Evolutionary conservation across 2,113 vertebrate genomes (phyloP).

Genomic region (Melanotaenia duboulayi): DNA sequence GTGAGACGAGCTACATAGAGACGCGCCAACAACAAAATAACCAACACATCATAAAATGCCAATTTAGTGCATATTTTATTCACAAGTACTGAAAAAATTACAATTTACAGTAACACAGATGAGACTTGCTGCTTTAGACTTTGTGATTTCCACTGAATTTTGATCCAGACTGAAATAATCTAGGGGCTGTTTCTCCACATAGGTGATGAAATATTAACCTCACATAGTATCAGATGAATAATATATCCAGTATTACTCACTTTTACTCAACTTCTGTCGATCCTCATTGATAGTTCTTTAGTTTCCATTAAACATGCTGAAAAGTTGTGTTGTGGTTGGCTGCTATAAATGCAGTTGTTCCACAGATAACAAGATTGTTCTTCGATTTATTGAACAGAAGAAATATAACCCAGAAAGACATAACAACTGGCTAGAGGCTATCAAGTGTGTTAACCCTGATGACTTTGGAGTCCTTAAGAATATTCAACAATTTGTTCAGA

Average conservation of each 20-base stretch:
- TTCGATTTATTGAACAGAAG: too few relatives aligned
- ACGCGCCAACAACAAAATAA: conserved; percentile 27
- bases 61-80: conserved; percentile 45
- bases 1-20: conserved; percentile 6
- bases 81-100: conserved; percentile 1
- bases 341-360: too few relatives aligned
- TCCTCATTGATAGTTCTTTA: too few relatives aligned
- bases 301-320: too few relatives aligned
- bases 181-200: conserved; percentile 39
- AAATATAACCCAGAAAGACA: too few relatives aligned
- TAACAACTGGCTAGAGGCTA: too few relatives aligned
- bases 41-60: conserved; percentile 41
- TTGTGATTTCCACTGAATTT: conserved; percentile 65
- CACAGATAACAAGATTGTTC: too few relatives aligned
- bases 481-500: too few relatives aligned
- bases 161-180: conserved; percentile 71
- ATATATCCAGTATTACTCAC: conserved; percentile 60
- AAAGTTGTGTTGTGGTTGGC: too few relatives aligned
- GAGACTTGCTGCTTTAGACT: conserved; percentile 46
- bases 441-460: too few relatives aligned
- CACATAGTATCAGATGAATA: conserved; percentile 49
- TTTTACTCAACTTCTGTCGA: conserved; percentile 43
- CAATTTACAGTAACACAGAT: conserved; percentile 43
- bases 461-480: too few relatives aligned
- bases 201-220: conserved; percentile 70